Base-by-base conservation (phyloP, 2,888 invertebrate genomes). In the Drosophila recens region DNA sequence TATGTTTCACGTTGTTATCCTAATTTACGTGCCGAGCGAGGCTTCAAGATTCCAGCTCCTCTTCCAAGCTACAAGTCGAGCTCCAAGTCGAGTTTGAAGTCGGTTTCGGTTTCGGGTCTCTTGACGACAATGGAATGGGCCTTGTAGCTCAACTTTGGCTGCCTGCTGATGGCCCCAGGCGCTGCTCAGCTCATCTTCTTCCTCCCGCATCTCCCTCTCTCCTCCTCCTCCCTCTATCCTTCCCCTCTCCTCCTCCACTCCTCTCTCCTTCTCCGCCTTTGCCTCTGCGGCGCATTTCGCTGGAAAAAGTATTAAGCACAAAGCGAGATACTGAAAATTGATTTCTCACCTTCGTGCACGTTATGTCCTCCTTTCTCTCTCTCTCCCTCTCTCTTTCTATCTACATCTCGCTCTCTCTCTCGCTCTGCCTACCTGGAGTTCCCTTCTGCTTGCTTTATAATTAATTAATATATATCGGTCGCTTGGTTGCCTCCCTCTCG, bases 1-100 rank as follows among this genome's bases (percentile, higher is more conserved):
- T 91, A 91, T 89, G 90, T 82, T 90, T 82, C 90, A 90, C 90
- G 88, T 91, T 90, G 91, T 90, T 90, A 90, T 91, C 91, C 91
- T 90, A 90, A 90, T 90, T 90, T 90, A 90, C 91, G 90, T 91
- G 90, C 90, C 77, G 73, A 27, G 6, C 27, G 27, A 68, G 54
- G 82, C 72, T 72, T 78, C 82, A 67, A 52, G 48, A 62, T 48
- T 36, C 45, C 36, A 27, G 23, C 10, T 34, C 23, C 17, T 13
- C 49, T 23, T 10, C 9, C 63, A 52, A 56, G 34, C n/a, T 17
- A 20, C 43, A 48, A 52, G 38, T 67, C n/a, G n/a, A n/a, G n/a
- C n/a, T n/a, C 36, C 52, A 62, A 27, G 17, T 30, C n/a, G 36
- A 56, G 48, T 8, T 49, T 27, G 23, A 49, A 27, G 48, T 52